Base-by-base conservation (phyloP, 1,140 invertebrate species). In the Ooceraea biroi region DNA sequence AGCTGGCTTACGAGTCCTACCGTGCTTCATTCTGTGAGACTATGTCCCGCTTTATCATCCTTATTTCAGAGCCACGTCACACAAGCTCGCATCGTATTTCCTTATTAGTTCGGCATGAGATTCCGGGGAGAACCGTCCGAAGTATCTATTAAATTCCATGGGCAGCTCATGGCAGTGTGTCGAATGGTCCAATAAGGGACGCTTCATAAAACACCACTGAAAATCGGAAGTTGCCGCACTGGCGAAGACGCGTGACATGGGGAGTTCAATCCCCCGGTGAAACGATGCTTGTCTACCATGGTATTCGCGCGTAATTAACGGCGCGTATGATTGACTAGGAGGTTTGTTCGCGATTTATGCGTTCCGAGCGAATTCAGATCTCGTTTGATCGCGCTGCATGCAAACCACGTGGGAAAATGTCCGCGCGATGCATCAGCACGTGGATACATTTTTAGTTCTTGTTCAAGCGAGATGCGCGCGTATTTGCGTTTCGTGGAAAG, bases 131-230 rank as follows among this genome's bases (percentile, higher is more conserved):
- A 66, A 46, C n/a, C 52, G 46, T 77, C 46, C 30, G n/a, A 77
- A 41, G 61, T 25, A 41, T 66, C 46, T 41, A 77, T 77, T 77
- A 77, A 77, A 77, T 66, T 2, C 30, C 61, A n/a, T 65, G 14
- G 52, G 17, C 36, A 50, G 10, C 7, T 66, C 11, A 10, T 36
- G 73, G n/a, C 14, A 36, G n/a, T 25, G 30, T 25, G 60, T 52
- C 73, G n/a, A 77, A 52, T 52, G n/a, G 4, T 41, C n/a, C 3
- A 11, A 41, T 12, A 66, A 77, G 19, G 14, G 44, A 74, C 17
- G 44, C 58, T 63, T 74, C 46, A 61, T 74, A 44, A 82, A 82
- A 61, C 44, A 10, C 4, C 12, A 14, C 1, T 19, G 57, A 50
- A 30, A 74, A 50, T 61, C 19, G 58, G 22, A 74, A 83, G 10